phyloP scores from a whole-genome alignment of 2,888 invertebrate genomes.

The Malthinus flaveolus region DNA sequence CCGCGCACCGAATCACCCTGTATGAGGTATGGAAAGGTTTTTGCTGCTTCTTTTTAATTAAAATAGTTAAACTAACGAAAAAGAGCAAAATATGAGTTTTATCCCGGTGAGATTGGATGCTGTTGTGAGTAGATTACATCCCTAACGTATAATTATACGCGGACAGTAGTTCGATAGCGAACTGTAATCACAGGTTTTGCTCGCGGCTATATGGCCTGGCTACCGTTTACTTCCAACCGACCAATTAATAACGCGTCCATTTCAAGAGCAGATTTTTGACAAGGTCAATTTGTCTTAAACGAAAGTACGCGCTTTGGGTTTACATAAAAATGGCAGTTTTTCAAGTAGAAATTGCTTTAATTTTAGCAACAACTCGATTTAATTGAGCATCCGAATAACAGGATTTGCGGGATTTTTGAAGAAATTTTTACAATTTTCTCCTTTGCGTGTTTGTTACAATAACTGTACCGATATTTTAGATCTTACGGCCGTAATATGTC shows the following conservation, averaged over 20 bases:
- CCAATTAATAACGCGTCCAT: slow-evolving; percentile 41
- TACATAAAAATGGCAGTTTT: background rate
- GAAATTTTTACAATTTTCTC: too few relatives aligned
- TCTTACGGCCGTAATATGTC: too few relatives aligned
- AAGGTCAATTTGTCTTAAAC: background rate
- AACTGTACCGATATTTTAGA: too few relatives aligned
- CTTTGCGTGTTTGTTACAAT: too few relatives aligned
- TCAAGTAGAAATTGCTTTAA: too few relatives aligned
- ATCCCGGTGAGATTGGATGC: slow-evolving; percentile 31
- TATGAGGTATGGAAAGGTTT: too few relatives aligned
- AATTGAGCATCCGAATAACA: too few relatives aligned
- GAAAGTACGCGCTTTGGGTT: background rate
- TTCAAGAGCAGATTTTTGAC: slow-evolving; percentile 26
- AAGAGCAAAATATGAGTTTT: slow-evolving; percentile 25
- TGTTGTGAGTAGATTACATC: slow-evolving; percentile 45
- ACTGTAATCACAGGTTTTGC: slow-evolving; percentile 49
- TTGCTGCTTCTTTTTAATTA: slow-evolving; percentile 10
- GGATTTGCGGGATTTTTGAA: too few relatives aligned
- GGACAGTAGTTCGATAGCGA: slow-evolving; percentile 53
- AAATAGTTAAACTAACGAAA: slow-evolving; percentile 31
- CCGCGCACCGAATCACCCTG: too few relatives aligned
- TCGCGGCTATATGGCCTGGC: slow-evolving; percentile 42
- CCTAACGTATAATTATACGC: slow-evolving; percentile 49
- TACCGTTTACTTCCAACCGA: slow-evolving; percentile 46
- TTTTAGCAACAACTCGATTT: too few relatives aligned